phyloP scores from a whole-genome alignment of 2,888 invertebrate species.

The Argyresthia goedartella region DNA sequence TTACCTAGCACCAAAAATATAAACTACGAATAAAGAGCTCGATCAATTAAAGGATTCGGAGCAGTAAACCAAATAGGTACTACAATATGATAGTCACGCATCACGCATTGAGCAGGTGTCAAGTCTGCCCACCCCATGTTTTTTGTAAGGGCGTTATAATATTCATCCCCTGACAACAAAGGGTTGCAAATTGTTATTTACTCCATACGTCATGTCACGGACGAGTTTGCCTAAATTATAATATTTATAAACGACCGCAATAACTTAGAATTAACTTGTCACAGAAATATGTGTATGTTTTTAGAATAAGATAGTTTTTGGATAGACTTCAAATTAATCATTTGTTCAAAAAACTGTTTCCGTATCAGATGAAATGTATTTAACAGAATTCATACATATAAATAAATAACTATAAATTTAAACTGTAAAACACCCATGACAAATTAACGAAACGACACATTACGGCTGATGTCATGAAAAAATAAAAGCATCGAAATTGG shows the following conservation, averaged over 20 bases:
- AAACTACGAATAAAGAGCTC: no score
- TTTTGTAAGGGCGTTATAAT: constrained; percentile 29
- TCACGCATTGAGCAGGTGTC: constrained; percentile 53
- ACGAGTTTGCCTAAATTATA: constrained; percentile 40
- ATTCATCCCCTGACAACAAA: constrained; percentile 42
- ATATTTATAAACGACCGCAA: constrained; percentile 36
- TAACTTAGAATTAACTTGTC: constrained; percentile 63
- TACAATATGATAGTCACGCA: constrained; percentile 23
- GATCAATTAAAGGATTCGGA: no score
- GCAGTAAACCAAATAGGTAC: constrained; percentile 5
- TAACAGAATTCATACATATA: no score
- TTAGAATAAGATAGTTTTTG: neutral
- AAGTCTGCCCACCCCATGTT: constrained; percentile 25
- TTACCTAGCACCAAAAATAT: no score
- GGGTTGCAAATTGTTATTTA: constrained; percentile 68
- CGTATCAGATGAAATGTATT: no score
- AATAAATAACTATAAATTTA: no score
- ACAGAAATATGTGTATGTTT: constrained; percentile 8
- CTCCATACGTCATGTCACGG: constrained; percentile 52
- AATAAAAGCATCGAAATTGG: no score
- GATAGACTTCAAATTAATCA: no score
- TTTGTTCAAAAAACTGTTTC: no score
- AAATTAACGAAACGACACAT: no score
- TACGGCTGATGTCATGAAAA: no score
- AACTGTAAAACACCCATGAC: no score